Base-by-base conservation (phyloP, 2,113 vertebrate genomes). In the Ciconia stormi region DNA sequence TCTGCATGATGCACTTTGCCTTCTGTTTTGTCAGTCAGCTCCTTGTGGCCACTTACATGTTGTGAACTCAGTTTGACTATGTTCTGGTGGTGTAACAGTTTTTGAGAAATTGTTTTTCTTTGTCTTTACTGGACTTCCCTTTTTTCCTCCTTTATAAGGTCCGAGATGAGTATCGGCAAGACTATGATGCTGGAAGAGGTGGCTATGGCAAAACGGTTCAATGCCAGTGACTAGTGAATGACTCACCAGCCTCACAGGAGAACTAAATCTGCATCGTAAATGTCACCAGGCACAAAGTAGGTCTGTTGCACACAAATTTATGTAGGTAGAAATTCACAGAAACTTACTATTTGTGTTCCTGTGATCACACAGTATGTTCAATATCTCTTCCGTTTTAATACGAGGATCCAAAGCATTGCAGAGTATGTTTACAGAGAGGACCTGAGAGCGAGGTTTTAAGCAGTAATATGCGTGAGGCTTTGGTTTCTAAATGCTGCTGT, bases 171-270 rank as follows among this genome's bases (percentile, higher is more conserved):
- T 99, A 98, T 97, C 96, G 98, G 26, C 98, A 98, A 77, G 98
- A 99, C 92, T 99, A 98, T 27, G 98, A 99, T 88, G 98, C 98
- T 40, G 98, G 98, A 85, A 98, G 99, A 98, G 99, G 98, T n/a
- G 98, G 99, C 89, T 99, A 99, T 66, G 99, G 99, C 46, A 99
- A 99, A 92, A 95, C 98, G 47, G 95, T 98, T 88, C 98, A 98
- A 89, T 98, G 92, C 98, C 91, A 95, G 70, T 97, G 82, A 84
- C 56, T 16, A 98, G 58, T 13, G 80, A 69, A 46, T 26, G 42
- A 96, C 73, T 78, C 30, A 4, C 59, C 88, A 81, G 52, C 86
- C 71, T 74, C 36, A 15, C 52, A 30, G 69, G 93, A 93, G 53
- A 95, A 3, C 34, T 67, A 65, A 53, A 85, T 36, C 61, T 74